Evolutionary conservation across 2,113 vertebrate genomes (phyloP), one percentile per base, ranked within the genome.

Genomic region (Calyptomena viridis): DNA sequence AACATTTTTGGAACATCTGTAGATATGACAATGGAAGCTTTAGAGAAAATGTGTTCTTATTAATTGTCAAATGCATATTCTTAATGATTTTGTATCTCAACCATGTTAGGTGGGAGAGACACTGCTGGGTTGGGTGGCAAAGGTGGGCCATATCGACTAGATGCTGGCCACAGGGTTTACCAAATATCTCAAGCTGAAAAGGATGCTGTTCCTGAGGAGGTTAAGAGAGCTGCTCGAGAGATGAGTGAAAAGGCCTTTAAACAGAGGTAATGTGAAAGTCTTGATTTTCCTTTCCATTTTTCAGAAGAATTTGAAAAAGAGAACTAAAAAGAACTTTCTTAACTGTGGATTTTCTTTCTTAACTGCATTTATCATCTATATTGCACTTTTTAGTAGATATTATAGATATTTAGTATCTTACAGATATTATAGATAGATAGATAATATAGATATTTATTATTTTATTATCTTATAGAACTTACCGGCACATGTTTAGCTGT

Each of bases 111-210:
- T 8, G 99, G 99, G 90, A 98, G 99, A 98, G 99, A 99, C 97
- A 99, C 99, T 5, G 99, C 99, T 20, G 99, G 99, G 2, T 97
- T 99, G 14, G 99, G 99, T 14, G 99, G 99, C 33, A 99, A 98
- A 97, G 99, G 99, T 23, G 99, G 99, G 4, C 99, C 99, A 0
- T 99, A 99, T 71, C 98, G 99, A 12, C 98, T 99, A 89, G 99
- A 99, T 11, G 98, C 99, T 5, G 99, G 99, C 46, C 99, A 99
- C 95, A 97, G 94, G 5, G 99, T 99, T 58, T 97, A 98, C 97
- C 99, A 99, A 94, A 93, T 99, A 18, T 99, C 99, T 46, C 98
- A 99, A 87, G 98, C 95, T 1, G 99, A 99, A 97, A 99, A 99
- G 93, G 99, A 99, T 24, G 98, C 98, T 0, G 98, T 99, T 58